These are phyloP conservation scores for Rhabdornis inornatus DNA, from an alignment of 2,113 vertebrate species.

Conservation along the genomic window DNA sequence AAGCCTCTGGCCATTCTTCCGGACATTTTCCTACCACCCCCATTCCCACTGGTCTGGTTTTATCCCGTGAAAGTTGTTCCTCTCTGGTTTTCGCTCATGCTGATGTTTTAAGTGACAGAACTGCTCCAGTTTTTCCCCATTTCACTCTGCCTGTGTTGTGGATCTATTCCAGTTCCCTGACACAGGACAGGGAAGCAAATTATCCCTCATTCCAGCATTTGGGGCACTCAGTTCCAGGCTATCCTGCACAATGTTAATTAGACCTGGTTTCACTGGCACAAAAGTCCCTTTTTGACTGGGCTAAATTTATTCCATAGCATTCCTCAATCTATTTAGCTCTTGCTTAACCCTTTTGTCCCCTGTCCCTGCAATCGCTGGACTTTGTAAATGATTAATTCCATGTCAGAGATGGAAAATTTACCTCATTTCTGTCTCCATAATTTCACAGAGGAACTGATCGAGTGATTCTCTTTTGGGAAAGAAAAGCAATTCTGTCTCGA, in stretches of 20 bases:
- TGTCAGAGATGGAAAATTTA: background rate
- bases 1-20: background rate
- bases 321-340: background rate
- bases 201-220: background rate
- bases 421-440: background rate
- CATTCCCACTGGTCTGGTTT: background rate
- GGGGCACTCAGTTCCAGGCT: background rate
- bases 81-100: background rate
- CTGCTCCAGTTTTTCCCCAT: background rate
- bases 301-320: background rate
- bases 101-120: background rate
- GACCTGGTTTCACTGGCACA: background rate
- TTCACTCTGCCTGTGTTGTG: background rate
- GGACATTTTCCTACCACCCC: background rate
- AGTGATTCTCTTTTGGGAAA: background rate
- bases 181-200: background rate
- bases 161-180: background rate
- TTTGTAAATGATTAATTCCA: background rate
- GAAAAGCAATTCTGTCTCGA: background rate
- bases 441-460: background rate
- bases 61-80: fast-evolving
- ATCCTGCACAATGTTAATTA: background rate
- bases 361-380: background rate
- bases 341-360: background rate
- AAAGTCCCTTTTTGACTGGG: background rate